phyloP scores from a whole-genome alignment of 1,140 invertebrate genomes.

The Thrips palmi region DNA sequence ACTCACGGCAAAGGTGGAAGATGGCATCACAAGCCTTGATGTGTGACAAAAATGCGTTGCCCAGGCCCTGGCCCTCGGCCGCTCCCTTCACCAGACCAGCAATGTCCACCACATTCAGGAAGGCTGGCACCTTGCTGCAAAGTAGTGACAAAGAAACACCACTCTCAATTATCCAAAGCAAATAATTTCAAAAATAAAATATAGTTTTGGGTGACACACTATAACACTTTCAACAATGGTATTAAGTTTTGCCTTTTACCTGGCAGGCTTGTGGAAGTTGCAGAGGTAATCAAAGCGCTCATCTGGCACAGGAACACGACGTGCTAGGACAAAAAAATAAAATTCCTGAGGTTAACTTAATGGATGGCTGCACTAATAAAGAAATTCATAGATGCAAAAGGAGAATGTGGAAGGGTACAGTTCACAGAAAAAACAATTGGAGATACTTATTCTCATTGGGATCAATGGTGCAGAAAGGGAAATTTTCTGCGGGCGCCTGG shows the following conservation, averaged over 20 bases:
- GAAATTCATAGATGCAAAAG: too few species aligned
- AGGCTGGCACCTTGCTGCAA: constrained; percentile 90
- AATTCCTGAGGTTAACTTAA: constrained; percentile 13
- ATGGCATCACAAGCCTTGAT: constrained; percentile 98
- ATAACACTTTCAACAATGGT: constrained; percentile 9
- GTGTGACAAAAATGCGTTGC: constrained; percentile 96
- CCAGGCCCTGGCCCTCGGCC: constrained; percentile 91
- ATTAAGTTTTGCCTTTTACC: constrained; percentile 47
- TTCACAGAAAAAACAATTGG: constrained; percentile 21
- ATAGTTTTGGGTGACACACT: constrained; percentile 1
- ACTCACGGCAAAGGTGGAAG: constrained; percentile 92
- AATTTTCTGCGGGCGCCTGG: constrained; percentile 90
- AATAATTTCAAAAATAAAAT: constrained; percentile 2
- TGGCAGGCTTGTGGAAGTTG: constrained; percentile 85
- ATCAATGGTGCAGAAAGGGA: constrained; percentile 99
- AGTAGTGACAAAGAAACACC: neutral
- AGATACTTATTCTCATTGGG: constrained; percentile 99
- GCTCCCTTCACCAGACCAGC: constrained; percentile 97
- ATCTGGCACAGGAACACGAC: constrained; percentile 97
- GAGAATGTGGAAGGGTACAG: too few species aligned
- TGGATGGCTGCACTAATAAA: constrained; percentile 8
- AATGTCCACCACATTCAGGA: constrained; percentile 94
- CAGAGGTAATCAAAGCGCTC: constrained; percentile 82
- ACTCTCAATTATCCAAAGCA: neutral
- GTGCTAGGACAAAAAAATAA: constrained; percentile 37